Conservation (phyloP, 2,113 vertebrate species). For the Tinamus guttatus region DNA sequence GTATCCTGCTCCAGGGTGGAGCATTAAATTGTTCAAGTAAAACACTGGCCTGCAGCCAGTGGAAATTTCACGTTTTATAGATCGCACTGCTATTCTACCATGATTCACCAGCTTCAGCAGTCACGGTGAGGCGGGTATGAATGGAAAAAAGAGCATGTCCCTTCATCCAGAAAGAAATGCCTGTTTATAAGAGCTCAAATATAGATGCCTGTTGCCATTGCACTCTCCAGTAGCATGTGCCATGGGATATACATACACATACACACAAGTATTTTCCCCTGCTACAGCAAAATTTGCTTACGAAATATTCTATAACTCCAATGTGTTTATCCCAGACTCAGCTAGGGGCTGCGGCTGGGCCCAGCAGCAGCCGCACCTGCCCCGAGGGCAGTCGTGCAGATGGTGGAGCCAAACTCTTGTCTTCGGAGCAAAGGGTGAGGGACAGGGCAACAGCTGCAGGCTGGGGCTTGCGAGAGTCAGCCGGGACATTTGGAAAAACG, state of each 20-base stretch:
- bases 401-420: not conserved
- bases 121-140: not conserved
- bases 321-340: not conserved
- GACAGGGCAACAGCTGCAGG: not conserved
- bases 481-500: not conserved
- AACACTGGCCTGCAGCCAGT: constrained; percentile 76
- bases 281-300: not conserved
- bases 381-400: not conserved
- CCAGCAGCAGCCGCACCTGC: not conserved
- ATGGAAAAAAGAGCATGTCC: not conserved
- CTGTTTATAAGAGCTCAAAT: not conserved
- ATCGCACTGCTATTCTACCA: constrained; percentile 34
- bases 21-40: constrained; percentile 71
- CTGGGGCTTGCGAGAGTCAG: not conserved
- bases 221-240: not conserved
- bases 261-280: not conserved
- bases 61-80: constrained; percentile 69
- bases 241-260: not conserved
- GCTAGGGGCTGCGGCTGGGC: not conserved
- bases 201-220: not conserved
- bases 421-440: not conserved
- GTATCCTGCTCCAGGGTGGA: constrained; percentile 86
- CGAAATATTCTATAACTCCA: not conserved
- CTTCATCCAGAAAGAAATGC: not conserved
- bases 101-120: constrained; percentile 42